These are phyloP conservation scores for Chalcosyrphus nemorum DNA, from an alignment of 2,888 invertebrate species.

Conservation along the genomic window DNA sequence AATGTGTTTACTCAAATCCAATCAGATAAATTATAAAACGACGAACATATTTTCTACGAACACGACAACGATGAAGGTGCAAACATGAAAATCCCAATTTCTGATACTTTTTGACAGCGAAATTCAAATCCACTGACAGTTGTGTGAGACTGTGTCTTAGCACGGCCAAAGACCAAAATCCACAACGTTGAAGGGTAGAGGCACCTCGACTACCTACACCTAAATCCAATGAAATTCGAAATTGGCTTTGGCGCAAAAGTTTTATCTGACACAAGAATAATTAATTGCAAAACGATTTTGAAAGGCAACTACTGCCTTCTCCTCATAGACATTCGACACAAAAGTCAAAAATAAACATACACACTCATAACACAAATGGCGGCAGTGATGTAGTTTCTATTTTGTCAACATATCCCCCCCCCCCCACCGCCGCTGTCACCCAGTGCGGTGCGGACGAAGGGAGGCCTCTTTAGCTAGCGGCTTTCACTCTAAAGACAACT, in stretches of 20 bases:
- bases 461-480: constrained; percentile 44
- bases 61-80: constrained; percentile 8
- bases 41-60: too few species aligned
- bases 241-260: constrained; percentile 50
- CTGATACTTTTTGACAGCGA: constrained; percentile 60
- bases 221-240: constrained; percentile 21
- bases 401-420: constrained; percentile 52
- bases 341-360: constrained; percentile 56
- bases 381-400: constrained; percentile 35
- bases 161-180: constrained; percentile 24
- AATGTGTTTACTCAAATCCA: constrained; percentile 34
- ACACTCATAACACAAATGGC: not conserved
- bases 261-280: constrained; percentile 69
- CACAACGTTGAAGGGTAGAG: constrained; percentile 34
- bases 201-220: not conserved
- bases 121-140: constrained; percentile 62
- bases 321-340: constrained; percentile 59
- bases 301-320: constrained; percentile 60
- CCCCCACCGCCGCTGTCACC: too few species aligned
- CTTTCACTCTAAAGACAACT: constrained; percentile 62
- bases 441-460: too few species aligned
- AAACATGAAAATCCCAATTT: constrained; percentile 45
- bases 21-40: constrained; percentile 41
- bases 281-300: constrained; percentile 71
- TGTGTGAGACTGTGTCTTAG: constrained; percentile 39